A percentile compares a stretch with the other conserved stretches of the same genome.
Evolutionary conservation across 2,797 vertebrate genomes (phyloP).

Genomic region (Botia kubotai): DNA sequence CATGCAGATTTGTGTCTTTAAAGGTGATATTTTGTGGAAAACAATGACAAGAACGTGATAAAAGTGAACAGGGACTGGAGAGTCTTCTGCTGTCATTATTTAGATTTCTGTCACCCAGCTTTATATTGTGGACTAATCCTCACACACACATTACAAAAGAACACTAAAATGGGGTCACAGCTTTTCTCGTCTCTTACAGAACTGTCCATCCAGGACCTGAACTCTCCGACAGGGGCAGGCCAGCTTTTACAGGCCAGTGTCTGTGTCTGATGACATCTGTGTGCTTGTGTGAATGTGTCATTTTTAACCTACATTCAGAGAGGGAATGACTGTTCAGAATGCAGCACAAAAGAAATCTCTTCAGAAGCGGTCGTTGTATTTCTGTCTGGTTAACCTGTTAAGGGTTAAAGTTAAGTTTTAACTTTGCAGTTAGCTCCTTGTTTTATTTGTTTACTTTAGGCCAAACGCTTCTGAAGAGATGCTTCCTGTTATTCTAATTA

Average conservation of each 20-base stretch:
- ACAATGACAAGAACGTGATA: too few relatives aligned
- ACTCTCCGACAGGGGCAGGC: not conserved
- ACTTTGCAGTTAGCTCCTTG: too few relatives aligned
- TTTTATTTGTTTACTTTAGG: too few relatives aligned
- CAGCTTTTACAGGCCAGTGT: not conserved
- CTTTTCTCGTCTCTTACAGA: not conserved
- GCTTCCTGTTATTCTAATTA: too few relatives aligned
- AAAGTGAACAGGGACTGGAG: too few relatives aligned
- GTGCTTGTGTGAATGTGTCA: not conserved
- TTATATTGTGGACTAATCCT: not conserved
- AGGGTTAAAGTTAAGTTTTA: too few relatives aligned
- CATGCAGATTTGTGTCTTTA: too few relatives aligned
- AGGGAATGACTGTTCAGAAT: not conserved
- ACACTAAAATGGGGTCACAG: not conserved
- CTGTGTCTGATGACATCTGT: not conserved
- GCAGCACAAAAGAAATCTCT: not conserved
- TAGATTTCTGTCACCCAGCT: not conserved
- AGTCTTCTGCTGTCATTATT: too few relatives aligned
- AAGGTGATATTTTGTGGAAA: too few relatives aligned
- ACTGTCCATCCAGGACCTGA: not conserved
- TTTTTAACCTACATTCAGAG: conserved; percentile 8
- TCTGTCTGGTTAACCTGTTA: too few relatives aligned
- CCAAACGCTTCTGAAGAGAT: too few relatives aligned
- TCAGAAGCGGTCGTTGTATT: too few relatives aligned
- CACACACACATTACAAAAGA: not conserved